Evolutionary conservation across 2,797 vertebrate genomes (phyloP).

Genomic region (Microctenopoma steveboyesi): DNA sequence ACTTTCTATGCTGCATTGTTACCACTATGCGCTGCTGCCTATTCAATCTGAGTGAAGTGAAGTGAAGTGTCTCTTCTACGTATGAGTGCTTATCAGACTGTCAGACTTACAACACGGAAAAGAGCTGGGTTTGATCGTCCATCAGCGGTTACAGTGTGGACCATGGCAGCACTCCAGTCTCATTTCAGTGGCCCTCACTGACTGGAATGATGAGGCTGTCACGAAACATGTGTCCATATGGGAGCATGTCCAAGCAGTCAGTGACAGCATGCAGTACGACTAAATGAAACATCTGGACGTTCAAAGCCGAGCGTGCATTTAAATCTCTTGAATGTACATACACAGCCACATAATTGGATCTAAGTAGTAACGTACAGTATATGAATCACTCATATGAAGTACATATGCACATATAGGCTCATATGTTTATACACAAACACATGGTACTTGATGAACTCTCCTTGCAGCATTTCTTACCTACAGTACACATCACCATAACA

Average conservation of each 20-base stretch:
- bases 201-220: constrained; percentile 49
- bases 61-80: not conserved
- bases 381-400: constrained; percentile 9
- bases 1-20: not conserved
- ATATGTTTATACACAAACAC: not conserved
- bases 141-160: constrained; percentile 5
- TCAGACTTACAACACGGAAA: constrained; percentile 3
- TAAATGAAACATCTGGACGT: constrained; percentile 57
- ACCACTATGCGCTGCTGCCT: not conserved
- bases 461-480: constrained; percentile 7
- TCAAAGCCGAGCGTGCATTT: constrained; percentile 25
- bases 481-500: constrained; percentile 28
- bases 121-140: constrained; percentile 19
- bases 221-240: constrained; percentile 40
- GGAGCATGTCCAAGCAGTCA: constrained; percentile 35
- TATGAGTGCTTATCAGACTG: constrained; percentile 9
- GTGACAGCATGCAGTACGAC: constrained; percentile 27
- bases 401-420: constrained; percentile 10
- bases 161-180: constrained; percentile 37
- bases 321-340: constrained; percentile 26
- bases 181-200: constrained; percentile 34
- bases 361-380: constrained; percentile 4
- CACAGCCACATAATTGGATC: constrained; percentile 35
- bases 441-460: not conserved
- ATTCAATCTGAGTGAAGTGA: not conserved